These are phyloP conservation scores for Caenorhabditis parvicauda DNA, from an alignment of 2,888 invertebrate species.

Conservation along the genomic window DNA sequence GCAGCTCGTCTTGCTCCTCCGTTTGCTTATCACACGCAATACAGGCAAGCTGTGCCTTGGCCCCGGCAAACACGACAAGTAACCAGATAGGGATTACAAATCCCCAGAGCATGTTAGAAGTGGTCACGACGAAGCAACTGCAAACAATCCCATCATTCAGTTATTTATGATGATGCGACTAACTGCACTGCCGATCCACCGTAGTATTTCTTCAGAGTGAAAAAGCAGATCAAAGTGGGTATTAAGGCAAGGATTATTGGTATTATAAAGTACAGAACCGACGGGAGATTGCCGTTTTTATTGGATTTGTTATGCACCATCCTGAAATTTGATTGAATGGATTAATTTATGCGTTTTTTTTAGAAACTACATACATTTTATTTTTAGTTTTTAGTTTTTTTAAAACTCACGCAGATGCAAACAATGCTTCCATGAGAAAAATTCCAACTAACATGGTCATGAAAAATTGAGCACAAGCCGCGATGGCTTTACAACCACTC, in stretches of 20 bases:
- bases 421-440: slow-evolving; percentile 38
- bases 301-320: slow-evolving; percentile 38
- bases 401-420: slow-evolving; percentile 41
- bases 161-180: not conserved
- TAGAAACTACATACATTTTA: not conserved
- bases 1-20: slow-evolving; percentile 30
- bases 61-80: slow-evolving; percentile 21
- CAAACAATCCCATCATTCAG: not conserved
- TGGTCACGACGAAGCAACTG: slow-evolving; percentile 39
- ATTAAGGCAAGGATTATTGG: slow-evolving; percentile 31
- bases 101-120: slow-evolving; percentile 39
- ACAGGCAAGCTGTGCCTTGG: slow-evolving; percentile 40
- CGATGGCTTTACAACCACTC: slow-evolving; percentile 33
- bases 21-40: slow-evolving; percentile 37
- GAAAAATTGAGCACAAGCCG: slow-evolving; percentile 35
- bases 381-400: too few species aligned
- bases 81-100: slow-evolving; percentile 45
- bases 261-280: slow-evolving; percentile 31
- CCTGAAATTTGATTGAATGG: slow-evolving; percentile 10
- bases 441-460: slow-evolving; percentile 32
- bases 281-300: slow-evolving; percentile 35
- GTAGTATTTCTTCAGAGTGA: slow-evolving; percentile 30
- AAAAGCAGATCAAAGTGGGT: slow-evolving; percentile 32
- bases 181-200: slow-evolving; percentile 30
- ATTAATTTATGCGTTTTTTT: not conserved